Percentiles rank a stretch among this genome's conserved stretches.
Conservation (phyloP, 2,888 invertebrate genomes). For the Coremacera marginata region DNA sequence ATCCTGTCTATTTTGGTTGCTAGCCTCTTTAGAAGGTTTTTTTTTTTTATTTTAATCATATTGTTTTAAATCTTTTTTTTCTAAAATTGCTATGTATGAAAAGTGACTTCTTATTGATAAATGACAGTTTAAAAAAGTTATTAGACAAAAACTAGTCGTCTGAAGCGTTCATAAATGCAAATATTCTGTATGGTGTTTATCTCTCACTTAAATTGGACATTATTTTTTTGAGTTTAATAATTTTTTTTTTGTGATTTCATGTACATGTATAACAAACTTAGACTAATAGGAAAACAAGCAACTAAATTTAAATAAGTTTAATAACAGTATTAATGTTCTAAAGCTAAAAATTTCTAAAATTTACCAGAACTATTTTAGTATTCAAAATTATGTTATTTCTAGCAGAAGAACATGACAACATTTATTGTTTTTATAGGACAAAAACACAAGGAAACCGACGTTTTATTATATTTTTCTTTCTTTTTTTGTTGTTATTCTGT, state of each 20-base stretch:
- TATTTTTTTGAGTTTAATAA: background rate
- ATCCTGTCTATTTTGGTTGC: too few relatives aligned
- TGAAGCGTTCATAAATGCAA: too few relatives aligned
- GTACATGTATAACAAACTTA: constrained; percentile 23
- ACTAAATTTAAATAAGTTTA: constrained; percentile 10
- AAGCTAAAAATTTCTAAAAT: background rate
- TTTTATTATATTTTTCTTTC: background rate
- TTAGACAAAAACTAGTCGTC: too few relatives aligned
- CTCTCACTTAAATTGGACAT: background rate
- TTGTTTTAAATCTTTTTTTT: too few relatives aligned
- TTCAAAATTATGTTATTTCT: background rate
- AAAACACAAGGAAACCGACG: constrained; percentile 24
- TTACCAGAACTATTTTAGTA: background rate
- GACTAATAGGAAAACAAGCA: constrained; percentile 32
- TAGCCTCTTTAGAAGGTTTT: too few relatives aligned
- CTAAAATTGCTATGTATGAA: too few relatives aligned
- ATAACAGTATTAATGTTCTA: background rate
- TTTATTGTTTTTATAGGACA: background rate
- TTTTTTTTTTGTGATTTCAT: background rate
- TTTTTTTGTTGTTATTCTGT: background rate
- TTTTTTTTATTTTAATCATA: too few relatives aligned
- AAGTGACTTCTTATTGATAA: too few relatives aligned
- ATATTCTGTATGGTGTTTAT: too few relatives aligned
- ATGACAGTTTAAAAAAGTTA: too few relatives aligned
- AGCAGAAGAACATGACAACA: background rate